Conservation (phyloP, 2,113 vertebrate species). For the Plecturocebus donacophilus region DNA sequence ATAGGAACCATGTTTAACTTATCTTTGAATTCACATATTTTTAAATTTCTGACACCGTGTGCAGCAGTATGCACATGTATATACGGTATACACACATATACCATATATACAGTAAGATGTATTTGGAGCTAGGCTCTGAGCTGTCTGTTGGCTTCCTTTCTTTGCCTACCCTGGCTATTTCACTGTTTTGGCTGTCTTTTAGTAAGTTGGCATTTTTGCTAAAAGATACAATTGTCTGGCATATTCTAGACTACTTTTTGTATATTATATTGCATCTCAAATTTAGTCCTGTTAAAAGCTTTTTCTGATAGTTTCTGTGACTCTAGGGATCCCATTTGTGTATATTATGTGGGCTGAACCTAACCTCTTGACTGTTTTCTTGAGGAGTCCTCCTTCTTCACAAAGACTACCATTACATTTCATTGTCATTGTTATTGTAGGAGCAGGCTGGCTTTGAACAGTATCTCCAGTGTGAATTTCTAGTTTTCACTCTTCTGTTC, state of each 20-base stretch:
- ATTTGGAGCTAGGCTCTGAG: neutral
- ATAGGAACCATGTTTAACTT: neutral
- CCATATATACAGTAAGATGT: neutral
- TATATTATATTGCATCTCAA: neutral
- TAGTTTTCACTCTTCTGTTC: neutral
- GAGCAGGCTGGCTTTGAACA: neutral
- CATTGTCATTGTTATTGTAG: neutral
- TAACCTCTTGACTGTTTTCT: neutral
- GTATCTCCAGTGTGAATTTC: neutral
- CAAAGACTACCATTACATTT: neutral
- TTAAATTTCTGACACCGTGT: neutral
- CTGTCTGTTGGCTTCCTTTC: neutral
- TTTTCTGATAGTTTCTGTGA: neutral
- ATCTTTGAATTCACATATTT: neutral
- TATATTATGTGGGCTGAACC: neutral
- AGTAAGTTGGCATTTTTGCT: neutral
- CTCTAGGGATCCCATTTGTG: neutral
- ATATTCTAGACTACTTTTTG: neutral
- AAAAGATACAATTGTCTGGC: neutral
- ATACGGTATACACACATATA: neutral
- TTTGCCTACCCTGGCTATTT: neutral
- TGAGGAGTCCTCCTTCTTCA: neutral
- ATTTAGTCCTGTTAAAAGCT: neutral
- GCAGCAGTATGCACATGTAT: too few relatives aligned
- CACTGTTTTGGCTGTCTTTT: neutral